phyloP scores from a whole-genome alignment of 2,888 invertebrate genomes.

The Helicoverpa assulta region DNA sequence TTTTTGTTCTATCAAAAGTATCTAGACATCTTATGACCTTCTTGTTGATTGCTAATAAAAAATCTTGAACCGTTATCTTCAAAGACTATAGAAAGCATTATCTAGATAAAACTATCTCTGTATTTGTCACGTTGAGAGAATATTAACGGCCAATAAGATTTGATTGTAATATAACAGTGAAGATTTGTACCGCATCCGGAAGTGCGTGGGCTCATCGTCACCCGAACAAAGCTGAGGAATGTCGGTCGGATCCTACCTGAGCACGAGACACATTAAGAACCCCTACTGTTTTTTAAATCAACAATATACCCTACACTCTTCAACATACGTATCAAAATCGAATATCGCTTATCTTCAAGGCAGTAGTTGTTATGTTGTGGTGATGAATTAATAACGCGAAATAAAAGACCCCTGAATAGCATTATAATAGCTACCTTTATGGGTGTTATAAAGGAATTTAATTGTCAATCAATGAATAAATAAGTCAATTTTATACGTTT shows the following conservation, averaged over 20 bases:
- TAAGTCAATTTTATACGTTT: slow-evolving; percentile 12
- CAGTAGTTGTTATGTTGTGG: slow-evolving; percentile 18
- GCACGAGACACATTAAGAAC: slow-evolving; percentile 61
- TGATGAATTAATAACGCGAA: slow-evolving; percentile 43
- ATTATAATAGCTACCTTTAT: slow-evolving; percentile 34
- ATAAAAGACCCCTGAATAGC: slow-evolving; percentile 38
- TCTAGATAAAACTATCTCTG: slow-evolving; percentile 23
- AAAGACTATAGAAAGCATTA: slow-evolving; percentile 17
- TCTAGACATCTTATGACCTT: background rate
- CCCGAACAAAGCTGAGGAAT: slow-evolving; percentile 84
- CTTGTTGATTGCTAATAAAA: slow-evolving; percentile 19
- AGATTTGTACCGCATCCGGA: slow-evolving; percentile 81
- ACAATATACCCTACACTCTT: slow-evolving; percentile 27
- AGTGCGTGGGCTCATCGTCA: slow-evolving; percentile 80
- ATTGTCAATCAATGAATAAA: slow-evolving; percentile 39
- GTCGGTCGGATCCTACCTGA: slow-evolving; percentile 81
- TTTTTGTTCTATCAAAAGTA: background rate
- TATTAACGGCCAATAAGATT: slow-evolving; percentile 70
- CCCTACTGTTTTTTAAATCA: slow-evolving; percentile 14
- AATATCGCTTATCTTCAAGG: background rate
- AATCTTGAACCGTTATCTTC: slow-evolving; percentile 10
- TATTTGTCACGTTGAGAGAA: slow-evolving; percentile 59
- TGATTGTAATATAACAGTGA: slow-evolving; percentile 67
- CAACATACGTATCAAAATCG: slow-evolving; percentile 38
- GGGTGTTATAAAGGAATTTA: slow-evolving; percentile 44